phyloP scores from a whole-genome alignment of 2,113 vertebrate genomes.

The Lota lota region DNA sequence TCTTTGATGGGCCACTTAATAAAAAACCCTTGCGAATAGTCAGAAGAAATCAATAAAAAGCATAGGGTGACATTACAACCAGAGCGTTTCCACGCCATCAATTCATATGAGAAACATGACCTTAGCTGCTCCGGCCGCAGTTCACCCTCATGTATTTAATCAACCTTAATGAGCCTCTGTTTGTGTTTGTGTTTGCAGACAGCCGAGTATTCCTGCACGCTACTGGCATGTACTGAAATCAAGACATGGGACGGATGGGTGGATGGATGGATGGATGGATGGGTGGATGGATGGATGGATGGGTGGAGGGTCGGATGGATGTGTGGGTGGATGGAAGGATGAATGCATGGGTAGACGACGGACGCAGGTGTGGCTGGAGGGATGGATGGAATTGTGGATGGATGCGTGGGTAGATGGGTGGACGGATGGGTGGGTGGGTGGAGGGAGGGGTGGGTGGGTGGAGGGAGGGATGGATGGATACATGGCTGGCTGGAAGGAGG shows the following conservation, averaged over 20 bases:
- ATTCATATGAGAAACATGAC: no score
- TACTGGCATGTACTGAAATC: conserved; percentile 88
- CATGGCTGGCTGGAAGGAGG: not conserved
- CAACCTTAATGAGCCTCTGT: conserved; percentile 15
- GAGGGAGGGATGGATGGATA: not conserved
- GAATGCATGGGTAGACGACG: not conserved
- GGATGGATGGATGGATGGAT: conserved; percentile 13
- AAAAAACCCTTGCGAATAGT: not conserved
- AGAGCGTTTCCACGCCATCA: no score
- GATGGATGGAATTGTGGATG: not conserved
- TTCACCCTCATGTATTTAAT: no score
- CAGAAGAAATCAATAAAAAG: conserved; percentile 17
- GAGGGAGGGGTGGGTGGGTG: conserved; percentile 20
- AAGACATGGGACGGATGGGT: conserved; percentile 21
- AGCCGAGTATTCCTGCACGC: conserved; percentile 96
- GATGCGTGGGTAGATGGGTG: no score
- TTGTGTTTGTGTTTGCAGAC: conserved; percentile 79
- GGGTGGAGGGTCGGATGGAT: conserved; percentile 40
- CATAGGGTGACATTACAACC: no score
- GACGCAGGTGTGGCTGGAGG: not conserved
- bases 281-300: conserved; percentile 23
- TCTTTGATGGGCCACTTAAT: no score
- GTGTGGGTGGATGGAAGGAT: not conserved
- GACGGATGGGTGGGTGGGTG: not conserved
- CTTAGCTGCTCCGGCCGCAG: no score